Evolutionary conservation across 1,140 invertebrate genomes (phyloP).

Genomic region (Ips typographus): DNA sequence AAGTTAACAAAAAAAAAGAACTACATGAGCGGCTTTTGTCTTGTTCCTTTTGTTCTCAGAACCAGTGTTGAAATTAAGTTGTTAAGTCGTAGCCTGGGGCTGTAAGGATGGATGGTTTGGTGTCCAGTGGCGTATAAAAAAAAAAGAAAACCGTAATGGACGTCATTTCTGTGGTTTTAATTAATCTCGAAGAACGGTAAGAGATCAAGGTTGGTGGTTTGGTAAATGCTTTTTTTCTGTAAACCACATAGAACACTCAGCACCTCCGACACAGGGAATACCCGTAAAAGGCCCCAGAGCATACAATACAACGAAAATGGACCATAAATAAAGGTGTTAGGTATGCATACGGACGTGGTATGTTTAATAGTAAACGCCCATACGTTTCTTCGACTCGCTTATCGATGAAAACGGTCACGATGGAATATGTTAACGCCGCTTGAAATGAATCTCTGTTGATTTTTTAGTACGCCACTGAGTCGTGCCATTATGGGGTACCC

Average conservation of each 20-base stretch:
- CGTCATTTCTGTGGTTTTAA: too few species aligned
- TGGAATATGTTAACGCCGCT: slow-evolving; percentile 16
- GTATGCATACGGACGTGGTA: slow-evolving; percentile 13
- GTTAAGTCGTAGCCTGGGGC: slow-evolving; percentile 28
- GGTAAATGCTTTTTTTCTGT: too few species aligned
- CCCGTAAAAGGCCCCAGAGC: too few species aligned
- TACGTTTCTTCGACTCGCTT: slow-evolving; percentile 25
- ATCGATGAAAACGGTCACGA: slow-evolving; percentile 30
- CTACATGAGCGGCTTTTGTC: slow-evolving; percentile 17
- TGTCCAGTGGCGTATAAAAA: slow-evolving; percentile 14
- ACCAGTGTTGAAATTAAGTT: slow-evolving; percentile 33
- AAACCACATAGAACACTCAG: too few species aligned
- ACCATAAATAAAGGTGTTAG: slow-evolving; percentile 25
- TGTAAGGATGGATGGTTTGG: slow-evolving; percentile 8
- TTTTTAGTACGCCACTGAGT: too few species aligned
- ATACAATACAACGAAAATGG: slow-evolving; percentile 15
- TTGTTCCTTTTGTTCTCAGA: slow-evolving; percentile 31
- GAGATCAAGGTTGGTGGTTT: too few species aligned
- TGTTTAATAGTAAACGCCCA: slow-evolving; percentile 19
- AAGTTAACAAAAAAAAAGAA: slow-evolving; percentile 16
- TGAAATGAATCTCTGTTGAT: too few species aligned
- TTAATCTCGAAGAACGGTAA: too few species aligned
- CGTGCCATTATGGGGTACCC: too few species aligned
- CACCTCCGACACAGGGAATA: too few species aligned
- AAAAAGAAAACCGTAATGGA: too few species aligned